Conservation (phyloP, 2,888 invertebrate genomes). For the Phalera bucephala region DNA sequence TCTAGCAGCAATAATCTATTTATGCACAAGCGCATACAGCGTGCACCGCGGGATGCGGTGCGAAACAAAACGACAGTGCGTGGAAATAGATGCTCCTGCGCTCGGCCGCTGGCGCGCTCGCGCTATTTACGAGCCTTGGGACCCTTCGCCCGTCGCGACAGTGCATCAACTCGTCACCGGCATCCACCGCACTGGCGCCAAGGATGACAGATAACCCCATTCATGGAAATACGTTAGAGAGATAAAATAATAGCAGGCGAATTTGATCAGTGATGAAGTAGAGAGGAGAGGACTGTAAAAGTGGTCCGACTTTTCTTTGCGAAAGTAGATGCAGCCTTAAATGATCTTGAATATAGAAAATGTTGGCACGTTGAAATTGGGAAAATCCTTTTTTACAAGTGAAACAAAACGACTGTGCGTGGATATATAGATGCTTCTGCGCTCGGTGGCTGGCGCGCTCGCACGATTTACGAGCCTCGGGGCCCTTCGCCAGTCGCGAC, state of each 20-base stretch:
- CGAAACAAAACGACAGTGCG: slow-evolving; percentile 41
- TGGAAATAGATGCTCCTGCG: slow-evolving; percentile 47
- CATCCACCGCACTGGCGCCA: neutral
- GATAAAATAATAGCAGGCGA: too few relatives aligned
- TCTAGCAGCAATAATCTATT: slow-evolving; percentile 39
- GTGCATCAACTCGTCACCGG: slow-evolving; percentile 1
- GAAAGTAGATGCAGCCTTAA: too few relatives aligned
- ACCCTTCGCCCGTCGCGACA: slow-evolving; percentile 22
- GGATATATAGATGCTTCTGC: slow-evolving; percentile 47
- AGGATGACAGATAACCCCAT: neutral
- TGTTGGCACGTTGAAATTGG: too few relatives aligned
- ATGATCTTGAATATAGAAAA: too few relatives aligned
- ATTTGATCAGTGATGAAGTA: too few relatives aligned
- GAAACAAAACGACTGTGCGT: slow-evolving; percentile 19
- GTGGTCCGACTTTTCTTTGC: too few relatives aligned
- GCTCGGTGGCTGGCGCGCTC: slow-evolving; percentile 22
- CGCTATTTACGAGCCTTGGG: slow-evolving; percentile 30
- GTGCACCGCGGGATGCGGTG: slow-evolving; percentile 30
- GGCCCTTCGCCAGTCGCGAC: slow-evolving; percentile 22
- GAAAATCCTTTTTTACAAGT: too few relatives aligned
- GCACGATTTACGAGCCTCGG: slow-evolving; percentile 31
- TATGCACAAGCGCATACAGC: slow-evolving; percentile 41
- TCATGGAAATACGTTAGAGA: too few relatives aligned
- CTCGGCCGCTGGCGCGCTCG: slow-evolving; percentile 23
- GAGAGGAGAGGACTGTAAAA: too few relatives aligned